Conservation (phyloP, 2,888 invertebrate genomes). For the Phytoseiulus persimilis region DNA sequence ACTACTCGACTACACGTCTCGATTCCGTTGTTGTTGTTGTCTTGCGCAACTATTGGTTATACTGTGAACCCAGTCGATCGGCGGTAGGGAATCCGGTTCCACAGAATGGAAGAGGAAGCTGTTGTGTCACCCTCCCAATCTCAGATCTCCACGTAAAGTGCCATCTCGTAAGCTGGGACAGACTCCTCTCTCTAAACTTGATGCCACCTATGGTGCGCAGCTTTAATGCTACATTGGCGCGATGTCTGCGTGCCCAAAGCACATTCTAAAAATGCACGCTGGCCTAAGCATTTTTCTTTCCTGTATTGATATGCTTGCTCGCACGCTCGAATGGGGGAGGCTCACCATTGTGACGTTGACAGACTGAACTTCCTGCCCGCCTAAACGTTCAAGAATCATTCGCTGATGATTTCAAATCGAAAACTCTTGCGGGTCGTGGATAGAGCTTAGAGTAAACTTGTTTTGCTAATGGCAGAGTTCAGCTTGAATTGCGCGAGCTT, state of each 20-base stretch:
- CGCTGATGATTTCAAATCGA: too few species aligned
- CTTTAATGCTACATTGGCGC: not conserved
- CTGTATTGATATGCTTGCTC: not conserved
- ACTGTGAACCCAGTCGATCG: not conserved
- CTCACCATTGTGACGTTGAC: too few species aligned
- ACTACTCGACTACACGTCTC: not conserved
- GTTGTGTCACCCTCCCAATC: not conserved
- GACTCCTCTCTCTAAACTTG: not conserved
- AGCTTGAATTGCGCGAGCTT: not conserved
- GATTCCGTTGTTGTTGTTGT: not conserved
- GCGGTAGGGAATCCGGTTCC: conserved; percentile 5
- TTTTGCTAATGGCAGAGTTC: not conserved
- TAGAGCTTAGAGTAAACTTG: too few species aligned
- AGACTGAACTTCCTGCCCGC: too few species aligned
- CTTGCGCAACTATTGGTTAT: not conserved
- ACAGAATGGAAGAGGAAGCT: not conserved
- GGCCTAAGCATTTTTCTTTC: not conserved
- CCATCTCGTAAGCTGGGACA: not conserved
- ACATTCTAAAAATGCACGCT: not conserved
- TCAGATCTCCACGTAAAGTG: not conserved
- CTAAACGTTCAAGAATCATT: too few species aligned
- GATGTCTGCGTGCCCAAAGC: not conserved
- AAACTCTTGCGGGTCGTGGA: not conserved
- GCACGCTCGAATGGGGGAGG: not conserved
- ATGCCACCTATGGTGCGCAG: not conserved